These are phyloP conservation scores for Zophobas atratus DNA, from an alignment of 1,140 invertebrate species.

Conservation along the genomic window DNA sequence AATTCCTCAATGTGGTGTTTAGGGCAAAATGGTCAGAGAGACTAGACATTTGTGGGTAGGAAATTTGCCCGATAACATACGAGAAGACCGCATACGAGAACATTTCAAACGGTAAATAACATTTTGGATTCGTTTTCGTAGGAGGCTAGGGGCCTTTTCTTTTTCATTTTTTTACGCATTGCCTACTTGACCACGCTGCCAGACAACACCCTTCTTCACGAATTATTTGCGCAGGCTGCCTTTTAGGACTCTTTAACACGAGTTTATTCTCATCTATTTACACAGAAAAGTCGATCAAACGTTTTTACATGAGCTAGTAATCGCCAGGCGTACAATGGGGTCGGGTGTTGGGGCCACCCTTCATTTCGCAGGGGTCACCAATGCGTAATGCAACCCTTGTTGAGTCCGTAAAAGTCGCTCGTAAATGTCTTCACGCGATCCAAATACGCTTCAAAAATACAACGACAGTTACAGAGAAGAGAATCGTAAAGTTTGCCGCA, in stretches of 20 bases:
- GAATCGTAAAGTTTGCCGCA: neutral
- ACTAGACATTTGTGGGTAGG: constrained; percentile 99
- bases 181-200: neutral
- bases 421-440: neutral
- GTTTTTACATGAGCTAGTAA: constrained; percentile 52
- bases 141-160: constrained; percentile 11
- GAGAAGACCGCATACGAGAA: constrained; percentile 94
- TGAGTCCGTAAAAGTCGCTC: constrained; percentile 13
- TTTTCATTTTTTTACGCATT: neutral
- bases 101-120: constrained; percentile 94
- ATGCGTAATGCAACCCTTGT: constrained; percentile 44
- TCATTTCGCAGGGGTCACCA: constrained; percentile 11
- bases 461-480: neutral
- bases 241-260: neutral
- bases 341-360: constrained; percentile 7
- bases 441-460: neutral
- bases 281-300: constrained; percentile 14
- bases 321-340: constrained; percentile 9
- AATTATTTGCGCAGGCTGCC: neutral
- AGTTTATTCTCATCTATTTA: constrained; percentile 1
- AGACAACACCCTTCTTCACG: neutral
- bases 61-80: constrained; percentile 99
- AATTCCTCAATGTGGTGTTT: constrained; percentile 80
- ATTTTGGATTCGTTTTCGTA: constrained; percentile 9
- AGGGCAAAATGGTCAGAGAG: constrained; percentile 99